These are phyloP conservation scores for Hirundichthys speculiger DNA, from an alignment of 2,113 vertebrate genomes.

Conservation along the genomic window DNA sequence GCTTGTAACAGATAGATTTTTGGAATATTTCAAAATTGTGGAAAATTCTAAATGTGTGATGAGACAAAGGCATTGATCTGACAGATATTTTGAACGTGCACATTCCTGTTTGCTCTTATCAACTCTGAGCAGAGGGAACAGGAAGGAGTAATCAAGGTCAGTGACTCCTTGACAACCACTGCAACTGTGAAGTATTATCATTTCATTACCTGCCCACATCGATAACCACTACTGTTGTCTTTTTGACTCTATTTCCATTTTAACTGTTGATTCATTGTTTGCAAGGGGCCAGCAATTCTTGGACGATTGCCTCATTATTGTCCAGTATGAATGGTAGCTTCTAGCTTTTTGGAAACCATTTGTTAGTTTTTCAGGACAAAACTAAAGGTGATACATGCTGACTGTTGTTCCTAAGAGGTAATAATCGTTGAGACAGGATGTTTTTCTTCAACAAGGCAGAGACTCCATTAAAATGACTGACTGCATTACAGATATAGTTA, in stretches of 20 bases:
- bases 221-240: conserved; percentile 60
- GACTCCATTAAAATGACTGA: conserved; percentile 52
- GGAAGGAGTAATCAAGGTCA: conserved; percentile 74
- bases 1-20: conserved; percentile 1
- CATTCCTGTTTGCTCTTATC: conserved; percentile 58
- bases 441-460: conserved; percentile 33
- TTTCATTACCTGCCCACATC: conserved; percentile 73
- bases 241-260: conserved; percentile 76
- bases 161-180: conserved; percentile 74
- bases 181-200: conserved; percentile 74
- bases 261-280: conserved; percentile 76
- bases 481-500: conserved; percentile 46
- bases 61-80: conserved; percentile 35
- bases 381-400: conserved; percentile 37
- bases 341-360: conserved; percentile 40
- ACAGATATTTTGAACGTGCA: conserved; percentile 51
- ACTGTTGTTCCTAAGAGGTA: conserved; percentile 44
- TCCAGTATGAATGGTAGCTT: conserved; percentile 54
- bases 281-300: conserved; percentile 65
- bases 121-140: conserved; percentile 46
- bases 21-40: conserved; percentile 26
- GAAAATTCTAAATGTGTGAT: conserved; percentile 15
- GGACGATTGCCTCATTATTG: conserved; percentile 69
- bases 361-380: conserved; percentile 14
- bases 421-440: conserved; percentile 40